Base-by-base conservation (phyloP, 1,140 invertebrate species). In the Brachionus asplanchnoidis region DNA sequence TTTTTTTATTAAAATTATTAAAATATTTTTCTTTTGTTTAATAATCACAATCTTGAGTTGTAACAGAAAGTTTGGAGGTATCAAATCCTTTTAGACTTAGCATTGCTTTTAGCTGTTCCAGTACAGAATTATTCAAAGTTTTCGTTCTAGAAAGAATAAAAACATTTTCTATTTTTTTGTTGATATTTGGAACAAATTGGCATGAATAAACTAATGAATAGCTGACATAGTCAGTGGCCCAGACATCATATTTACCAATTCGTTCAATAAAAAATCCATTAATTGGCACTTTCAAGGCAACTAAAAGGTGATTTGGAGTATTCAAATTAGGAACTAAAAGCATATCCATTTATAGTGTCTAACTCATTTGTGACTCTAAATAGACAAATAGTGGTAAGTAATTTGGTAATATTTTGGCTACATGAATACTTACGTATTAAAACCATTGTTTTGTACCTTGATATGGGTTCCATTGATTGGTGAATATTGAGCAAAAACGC, bases 161-260 rank as follows among this genome's bases (percentile, higher is more conserved):
- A 68, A 82, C 79, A 14, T 82, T 82, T 46, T 82, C 79, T 4
- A 82, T 20, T 68, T 82, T 82, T 36, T 1, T 60, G 12, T 68
- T 68, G n/a, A 40, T 82, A 40, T 20, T 40, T 44, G 50, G 50
- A 44, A 60, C 40, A 44, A 60, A 42, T 68, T 82, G 79, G 14
- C 79, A 82, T 8, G 79, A 82, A 68, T 82, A 82, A 26, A 82
- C 79, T 14, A 82, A 68, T n/a, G 79, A 60, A 46, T 82, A 82
- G 40, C 23, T 82, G 3, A 65, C 40, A 68, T 82, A 82, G 28
- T 82, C 79, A 46, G 79, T 82, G 0, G 50, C 50, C 79, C 79
- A 82, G 9, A 82, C 53, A 7, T 82, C 79, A 68, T 82, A 82
- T 60, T 82, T 82, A 28, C 79, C 79, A 17, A 40, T 68, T 60